phyloP scores from a whole-genome alignment of 1,140 invertebrate species.

The Orussus abietinus region DNA sequence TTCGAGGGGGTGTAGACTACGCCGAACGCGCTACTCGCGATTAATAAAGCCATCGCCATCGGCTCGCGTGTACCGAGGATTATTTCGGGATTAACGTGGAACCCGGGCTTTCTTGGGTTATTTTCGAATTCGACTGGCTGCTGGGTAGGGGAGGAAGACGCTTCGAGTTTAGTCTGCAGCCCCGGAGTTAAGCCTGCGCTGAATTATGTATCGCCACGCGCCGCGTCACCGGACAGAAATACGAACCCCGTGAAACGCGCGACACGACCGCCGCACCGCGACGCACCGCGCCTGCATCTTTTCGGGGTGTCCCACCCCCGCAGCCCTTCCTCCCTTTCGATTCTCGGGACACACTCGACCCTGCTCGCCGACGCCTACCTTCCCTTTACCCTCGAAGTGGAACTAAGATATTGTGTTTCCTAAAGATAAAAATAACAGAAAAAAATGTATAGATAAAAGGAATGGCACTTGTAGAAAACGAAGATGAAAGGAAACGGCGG shows the following conservation, averaged over 20 bases:
- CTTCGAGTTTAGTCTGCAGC: not conserved
- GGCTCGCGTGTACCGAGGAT: conserved; percentile 20
- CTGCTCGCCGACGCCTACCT: too few relatives aligned
- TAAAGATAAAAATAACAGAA: not conserved
- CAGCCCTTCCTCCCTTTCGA: too few relatives aligned
- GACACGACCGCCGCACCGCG: too few relatives aligned
- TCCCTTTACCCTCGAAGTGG: too few relatives aligned
- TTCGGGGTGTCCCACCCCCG: too few relatives aligned
- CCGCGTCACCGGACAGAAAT: conserved; percentile 18
- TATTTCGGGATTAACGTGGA: conserved; percentile 26
- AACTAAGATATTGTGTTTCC: too few relatives aligned
- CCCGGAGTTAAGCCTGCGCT: conserved; percentile 18
- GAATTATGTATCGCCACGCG: conserved; percentile 19
- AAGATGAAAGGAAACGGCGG: too few relatives aligned
- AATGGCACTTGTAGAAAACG: too few relatives aligned
- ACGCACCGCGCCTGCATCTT: too few relatives aligned
- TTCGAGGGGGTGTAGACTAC: too few relatives aligned
- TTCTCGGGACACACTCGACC: too few relatives aligned
- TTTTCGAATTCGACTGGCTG: conserved; percentile 24
- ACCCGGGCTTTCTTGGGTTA: conserved; percentile 27
- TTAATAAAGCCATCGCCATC: not conserved
- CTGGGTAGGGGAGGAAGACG: conserved; percentile 2
- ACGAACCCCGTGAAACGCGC: conserved; percentile 20
- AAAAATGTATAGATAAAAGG: not conserved
- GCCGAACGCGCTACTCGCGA: too few relatives aligned